Evolutionary conservation across 2,888 invertebrate species (phyloP), one percentile per base, ranked within the genome.

Genomic region (Scelioninae gen. 2): DNA sequence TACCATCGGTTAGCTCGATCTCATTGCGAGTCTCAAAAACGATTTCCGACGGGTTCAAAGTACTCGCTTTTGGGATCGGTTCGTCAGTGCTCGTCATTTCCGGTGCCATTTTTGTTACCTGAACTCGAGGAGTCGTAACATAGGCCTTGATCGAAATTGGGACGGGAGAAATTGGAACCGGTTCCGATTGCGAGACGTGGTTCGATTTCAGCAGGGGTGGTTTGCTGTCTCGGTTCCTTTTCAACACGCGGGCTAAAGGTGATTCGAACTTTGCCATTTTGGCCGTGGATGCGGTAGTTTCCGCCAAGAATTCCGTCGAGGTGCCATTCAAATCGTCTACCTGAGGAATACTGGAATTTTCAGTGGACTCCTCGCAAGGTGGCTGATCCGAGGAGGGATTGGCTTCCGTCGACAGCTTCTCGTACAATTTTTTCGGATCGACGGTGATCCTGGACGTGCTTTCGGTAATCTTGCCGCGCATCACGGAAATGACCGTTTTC

Each of bases 391-490:
- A 55, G 6, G 45, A 15, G 1, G 43, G 22, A 15, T 10, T 3
- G 1, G 22, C 0, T 18, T 70, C 69, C 2, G 35, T 11, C 4
- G 64, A n/a, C 0, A 74, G n/a, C 13, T 65, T 64, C 2, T 68
- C 72, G 5, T 57, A 45, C 19, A 67, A 13, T 13, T 64, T 71
- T 39, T 73, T 77, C 0, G 75, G 73, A 3, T 50, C 60, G 0
- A 63, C 37, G 1, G 73, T 73, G 9, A 76, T 74, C 15, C 72
- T 73, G 0, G 77, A 74, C 7, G 73, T 71, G 13, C 71, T 72
- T n/a, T 74, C 77, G 4, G 73, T 73, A 13, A 74, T 74, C 28
- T 76, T 76, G 7, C 76, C 76, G 0, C 71, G 71, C 71, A 71
- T 74, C 4, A 76, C 73, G 0, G 76, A 71, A 22, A 76, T 65